Evolutionary conservation across 1,140 invertebrate species (phyloP), one percentile per base, ranked within the genome.

Genomic region (Drosophila sulfurigaster): DNA sequence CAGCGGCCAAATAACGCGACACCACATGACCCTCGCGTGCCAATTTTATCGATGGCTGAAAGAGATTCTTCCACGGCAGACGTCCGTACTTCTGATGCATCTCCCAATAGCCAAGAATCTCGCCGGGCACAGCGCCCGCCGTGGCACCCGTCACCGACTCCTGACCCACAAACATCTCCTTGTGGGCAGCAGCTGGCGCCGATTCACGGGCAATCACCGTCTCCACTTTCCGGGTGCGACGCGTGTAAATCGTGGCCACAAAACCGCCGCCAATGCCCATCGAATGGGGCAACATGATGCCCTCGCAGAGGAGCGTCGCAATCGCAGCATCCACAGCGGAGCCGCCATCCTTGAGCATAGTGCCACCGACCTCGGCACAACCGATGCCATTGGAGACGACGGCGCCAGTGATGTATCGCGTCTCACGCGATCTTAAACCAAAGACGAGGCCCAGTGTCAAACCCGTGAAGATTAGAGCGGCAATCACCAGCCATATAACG

Each of bases 231-330:
- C 93, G 93, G 4, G 92, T 93, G 60, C 94, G 93, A 91, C 93
- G 93, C 66, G 95, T 95, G 92, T 98, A 98, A 57, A 97, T 94
- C 10, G 96, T 96, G 92, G 96, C 95, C 41, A 98, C 93, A 86
- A 97, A 96, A 11, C 97, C 97, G 25, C 98, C 98, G 20, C 98
- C 98, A n/a, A 98, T 93, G 1, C 98, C 98, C 94, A 97, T 96
- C 78, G 96, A 97, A 91, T 98, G 97, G 35, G 96, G 94, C 91
- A 97, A 96, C 3, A 97, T 94, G 1, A 98, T 94, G 0, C 97
- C 97, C 85, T 97, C 96, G 92, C 98, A 99, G 73, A 99, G 95
- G 41, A 98, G 88, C 1, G 97, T 95, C 0, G 97, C 97, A 62
- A 99, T 96, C 1, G 97, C 96, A 1, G 97, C 97, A 93, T 99